Evolutionary conservation across 2,113 vertebrate species (phyloP), one percentile per base, ranked within the genome.

Genomic region (Acrocephalus kingi): DNA sequence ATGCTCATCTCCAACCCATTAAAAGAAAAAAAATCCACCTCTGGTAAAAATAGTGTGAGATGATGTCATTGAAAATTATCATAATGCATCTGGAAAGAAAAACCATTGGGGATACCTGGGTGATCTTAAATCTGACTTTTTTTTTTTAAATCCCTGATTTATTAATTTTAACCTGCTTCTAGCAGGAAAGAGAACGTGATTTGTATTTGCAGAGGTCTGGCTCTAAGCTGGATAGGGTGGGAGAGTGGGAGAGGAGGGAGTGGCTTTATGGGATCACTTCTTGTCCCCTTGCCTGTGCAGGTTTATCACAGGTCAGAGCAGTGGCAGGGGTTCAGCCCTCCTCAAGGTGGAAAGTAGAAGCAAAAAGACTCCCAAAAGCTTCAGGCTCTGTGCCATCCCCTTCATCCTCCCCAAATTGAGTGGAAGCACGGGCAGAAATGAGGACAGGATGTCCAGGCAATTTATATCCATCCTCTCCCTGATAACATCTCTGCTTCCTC

Each of bases 31-130:
- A 68, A 45, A 19, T 35, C 35, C 35, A 35, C 4, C 56, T 8
- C 63, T 5, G 25, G 51, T 86, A 93, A 96, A 90, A 96, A 95
- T 95, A 96, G 76, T 54, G 35, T 12, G 30, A 90, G 39, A 6
- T 95, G 90, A 96, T 93, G 90, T 96, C 92, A 96, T 88, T 94
- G 56, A 71, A 79, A 92, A 96, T 94, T 94, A 96, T 88, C 88
- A 88, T 94, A 96, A 95, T 90, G 86, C 30, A 96, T 90, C 66
- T 89, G 77, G 77, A 95, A 94, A 68, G 86, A 71, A 78, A 92
- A 89, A 56, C 80, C 89, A 12, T 18, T 84, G 73, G 91, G 95
- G 77, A 92, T 87, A 87, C 49, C 37, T 67, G 11, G 27, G 49
- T 91, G 87, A 94, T 92, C 66, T 95, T 64, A 75, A 72, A 87